Base-by-base conservation (phyloP, 2,797 vertebrate genomes). In the Coilia nasus region DNA sequence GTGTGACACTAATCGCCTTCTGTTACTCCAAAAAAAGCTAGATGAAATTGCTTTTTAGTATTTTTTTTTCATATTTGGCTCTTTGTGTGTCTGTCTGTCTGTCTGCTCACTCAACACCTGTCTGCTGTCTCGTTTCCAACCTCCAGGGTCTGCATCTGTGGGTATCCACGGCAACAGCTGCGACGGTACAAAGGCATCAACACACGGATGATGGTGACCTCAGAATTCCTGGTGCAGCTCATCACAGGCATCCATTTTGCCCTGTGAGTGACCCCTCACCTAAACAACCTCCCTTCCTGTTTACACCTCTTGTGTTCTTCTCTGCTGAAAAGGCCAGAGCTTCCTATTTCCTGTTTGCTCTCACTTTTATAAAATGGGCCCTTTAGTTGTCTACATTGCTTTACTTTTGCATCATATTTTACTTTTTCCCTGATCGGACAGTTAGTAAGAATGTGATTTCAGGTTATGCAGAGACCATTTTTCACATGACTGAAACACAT, bases 161-260 rank as follows among this genome's bases (percentile, higher is more conserved):
- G 98, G 91, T 99, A 97, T 94, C 98, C 98, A 84, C 95, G 98
- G 87, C 98, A 99, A 81, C 97, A 98, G 92, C 93, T 98, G 84
- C 96, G 98, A 85, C 96, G 98, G 87, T 99, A 98, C 92, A 97
- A 96, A 94, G 97, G 97, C 89, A 92, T 97, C 89, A 98, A 91
- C 90, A 93, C 92, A 4, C 96, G 98, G 83, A 95, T 99, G 94
- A 97, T 97, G 0, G 94, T 99, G 89, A 98, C 98, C 2, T 97
- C 98, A 3, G 97, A 98, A 91, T 99, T 99, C 94, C 96, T 99
- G 95, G 98, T 99, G 81, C 98, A 99, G 84, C 97, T 99, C 94
- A 95, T 99, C 90, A 98, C 98, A 1, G 98, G 98, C 86, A 97
- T 99, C 93, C 97, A 99, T 94, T 99, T 97, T 85, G 96, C 98